Base-by-base conservation (phyloP, 1,140 invertebrate genomes). In the Zaprionus vittiger region DNA sequence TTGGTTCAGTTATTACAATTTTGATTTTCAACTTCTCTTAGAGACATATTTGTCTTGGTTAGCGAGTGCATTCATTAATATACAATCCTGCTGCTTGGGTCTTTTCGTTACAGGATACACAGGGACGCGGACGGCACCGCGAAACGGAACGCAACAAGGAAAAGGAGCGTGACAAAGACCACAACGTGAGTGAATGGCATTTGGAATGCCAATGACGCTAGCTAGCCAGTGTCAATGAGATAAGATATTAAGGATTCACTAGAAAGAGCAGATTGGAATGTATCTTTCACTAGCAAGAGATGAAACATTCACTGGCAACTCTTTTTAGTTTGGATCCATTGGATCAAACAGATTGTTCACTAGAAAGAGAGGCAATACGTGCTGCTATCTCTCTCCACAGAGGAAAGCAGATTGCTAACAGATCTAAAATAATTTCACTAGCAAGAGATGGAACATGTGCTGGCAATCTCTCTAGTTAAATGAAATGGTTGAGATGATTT, bases 101-200 rank as follows among this genome's bases (percentile, higher is more conserved):
- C 49, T 75, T 82, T 22, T 87, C 68, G 55, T 87, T 78, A 7
- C 74, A 87, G 83, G 83, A 89, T 12, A 37, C 65, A 52, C 57
- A 28, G 31, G 52, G 65, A 54, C 66, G 68, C 24, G 72, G 62
- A 14, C 65, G 78, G 7, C 81, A 81, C 31, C 78, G 74, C 17
- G 70, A 85, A 24, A 63, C 34, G 17, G 81, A 82, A n/a, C 80
- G 75, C 14, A 62, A 56, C 56, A 65, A 62, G 24, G 80, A 83
- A 2, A 71, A 66, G 47, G 79, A 80, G 2, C 62, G 70, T 9
- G 69, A 73, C 22, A 76, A 72, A 38, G 73, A 76, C 34, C 20
- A 74, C 44, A 76, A 71, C 55, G 73, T 64, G 41, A 52, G 61
- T 38, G 9, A 11, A 12, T 11, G 9, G 4, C 24, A 17, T 14